These are phyloP conservation scores for Beris chalybata DNA, from an alignment of 2,888 invertebrate species.

Conservation along the genomic window DNA sequence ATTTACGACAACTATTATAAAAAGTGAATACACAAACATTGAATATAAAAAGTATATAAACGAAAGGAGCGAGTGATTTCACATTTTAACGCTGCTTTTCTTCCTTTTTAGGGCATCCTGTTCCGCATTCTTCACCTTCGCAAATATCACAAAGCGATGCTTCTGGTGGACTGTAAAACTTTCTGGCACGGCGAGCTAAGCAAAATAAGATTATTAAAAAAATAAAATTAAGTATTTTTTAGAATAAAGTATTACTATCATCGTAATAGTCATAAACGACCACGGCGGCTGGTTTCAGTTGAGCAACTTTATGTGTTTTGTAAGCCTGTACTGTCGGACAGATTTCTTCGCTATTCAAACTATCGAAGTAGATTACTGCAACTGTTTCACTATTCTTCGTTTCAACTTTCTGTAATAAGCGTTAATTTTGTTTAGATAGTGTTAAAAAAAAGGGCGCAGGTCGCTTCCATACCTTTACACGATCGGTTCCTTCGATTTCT, in stretches of 20 bases:
- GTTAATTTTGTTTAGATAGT: not conserved
- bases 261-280: conserved; percentile 91
- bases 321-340: conserved; percentile 88
- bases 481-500: conserved; percentile 61
- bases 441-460: not conserved
- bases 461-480: conserved; percentile 47
- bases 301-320: conserved; percentile 81
- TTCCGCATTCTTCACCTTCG: conserved; percentile 63
- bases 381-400: conserved; percentile 65
- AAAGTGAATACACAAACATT: too few species aligned
- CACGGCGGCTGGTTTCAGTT: conserved; percentile 84
- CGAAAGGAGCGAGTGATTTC: too few species aligned
- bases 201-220: conserved; percentile 27
- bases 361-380: conserved; percentile 75
- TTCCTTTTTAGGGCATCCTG: conserved; percentile 50
- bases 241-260: conserved; percentile 67
- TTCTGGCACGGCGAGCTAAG: conserved; percentile 77
- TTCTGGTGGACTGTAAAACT: conserved; percentile 74
- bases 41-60: too few species aligned
- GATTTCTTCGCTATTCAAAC: conserved; percentile 67
- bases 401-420: conserved; percentile 61
- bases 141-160: conserved; percentile 83
- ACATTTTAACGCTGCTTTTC: conserved; percentile 42
- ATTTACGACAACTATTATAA: too few species aligned
- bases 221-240: too few species aligned